Conservation (phyloP, 2,888 invertebrate genomes). For the Lomographa bimaculata region DNA sequence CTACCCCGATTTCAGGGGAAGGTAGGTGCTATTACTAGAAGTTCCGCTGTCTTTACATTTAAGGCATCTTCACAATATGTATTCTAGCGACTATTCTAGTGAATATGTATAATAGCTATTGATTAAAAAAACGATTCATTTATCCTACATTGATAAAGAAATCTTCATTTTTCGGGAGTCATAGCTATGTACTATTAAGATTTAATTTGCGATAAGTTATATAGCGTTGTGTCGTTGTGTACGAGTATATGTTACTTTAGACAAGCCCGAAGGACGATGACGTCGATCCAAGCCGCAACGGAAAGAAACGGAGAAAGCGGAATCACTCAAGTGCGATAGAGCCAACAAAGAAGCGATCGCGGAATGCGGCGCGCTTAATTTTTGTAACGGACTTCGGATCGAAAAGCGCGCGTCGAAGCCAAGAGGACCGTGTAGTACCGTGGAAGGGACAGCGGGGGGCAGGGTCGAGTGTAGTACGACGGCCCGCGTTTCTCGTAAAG, state of each 20-base stretch:
- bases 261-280: slow-evolving; percentile 12
- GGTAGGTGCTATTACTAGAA: too few species aligned
- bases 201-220: too few species aligned
- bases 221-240: too few species aligned
- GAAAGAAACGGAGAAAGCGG: slow-evolving; percentile 35
- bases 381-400: slow-evolving; percentile 81
- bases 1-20: too few species aligned
- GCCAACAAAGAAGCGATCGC: slow-evolving; percentile 60
- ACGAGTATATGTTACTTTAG: slow-evolving; percentile 5
- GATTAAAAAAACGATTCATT: too few species aligned
- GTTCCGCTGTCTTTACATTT: too few species aligned
- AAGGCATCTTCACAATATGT: too few species aligned
- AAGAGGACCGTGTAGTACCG: slow-evolving; percentile 72
- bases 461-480: slow-evolving; percentile 72
- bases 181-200: too few species aligned
- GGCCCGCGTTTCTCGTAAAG: slow-evolving; percentile 81
- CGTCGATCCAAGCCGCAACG: slow-evolving; percentile 31
- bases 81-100: too few species aligned
- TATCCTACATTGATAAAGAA: too few species aligned
- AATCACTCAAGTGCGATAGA: slow-evolving; percentile 52
- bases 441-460: slow-evolving; percentile 50
- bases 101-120: too few species aligned
- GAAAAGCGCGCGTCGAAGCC: slow-evolving; percentile 74
- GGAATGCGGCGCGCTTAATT: slow-evolving; percentile 81
- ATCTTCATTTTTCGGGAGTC: too few species aligned